phyloP scores from a whole-genome alignment of 2,797 vertebrate species.

The Bryconaethiops microstoma region DNA sequence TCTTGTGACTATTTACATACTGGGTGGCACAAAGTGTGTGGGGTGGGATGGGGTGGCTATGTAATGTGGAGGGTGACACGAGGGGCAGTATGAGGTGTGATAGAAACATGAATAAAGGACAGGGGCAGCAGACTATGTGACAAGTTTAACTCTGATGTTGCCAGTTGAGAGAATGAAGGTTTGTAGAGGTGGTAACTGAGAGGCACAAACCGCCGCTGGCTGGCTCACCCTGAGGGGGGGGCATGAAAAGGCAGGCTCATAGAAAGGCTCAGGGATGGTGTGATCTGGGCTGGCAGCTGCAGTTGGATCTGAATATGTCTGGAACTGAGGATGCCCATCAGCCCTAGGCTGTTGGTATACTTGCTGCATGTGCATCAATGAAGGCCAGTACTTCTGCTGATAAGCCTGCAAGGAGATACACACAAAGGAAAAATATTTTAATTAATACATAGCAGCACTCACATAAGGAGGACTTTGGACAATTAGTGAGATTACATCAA shows the following conservation, averaged over 20 bases:
- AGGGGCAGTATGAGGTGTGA: constrained; percentile 75
- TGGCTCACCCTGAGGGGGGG: constrained; percentile 64
- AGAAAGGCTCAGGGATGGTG: constrained; percentile 69
- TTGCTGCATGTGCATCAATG: constrained; percentile 80
- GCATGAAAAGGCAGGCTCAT: constrained; percentile 70
- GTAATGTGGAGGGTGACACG: constrained; percentile 77
- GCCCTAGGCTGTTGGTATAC: constrained; percentile 63
- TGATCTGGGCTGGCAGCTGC: constrained; percentile 72
- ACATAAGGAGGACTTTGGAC: no score
- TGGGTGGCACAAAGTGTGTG: constrained; percentile 74
- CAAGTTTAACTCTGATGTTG: constrained; percentile 12
- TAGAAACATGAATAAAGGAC: constrained; percentile 69
- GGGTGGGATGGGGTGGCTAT: constrained; percentile 72
- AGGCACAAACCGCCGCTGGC: constrained; percentile 60
- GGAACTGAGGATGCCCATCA: constrained; percentile 71
- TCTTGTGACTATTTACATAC: constrained; percentile 44
- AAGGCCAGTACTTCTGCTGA: constrained; percentile 87
- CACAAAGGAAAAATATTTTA: no score
- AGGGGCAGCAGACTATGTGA: no score
- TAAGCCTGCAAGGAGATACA: constrained; percentile 76
- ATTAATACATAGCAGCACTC: no score
- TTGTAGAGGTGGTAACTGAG: constrained; percentile 4
- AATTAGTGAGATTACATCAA: no score
- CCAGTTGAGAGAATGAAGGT: constrained; percentile 14
- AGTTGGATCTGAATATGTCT: constrained; percentile 68